A percentile compares a stretch with the other conserved stretches of the same genome.
Conservation (phyloP, 2,888 invertebrate species). For the Cantharis rufa region DNA sequence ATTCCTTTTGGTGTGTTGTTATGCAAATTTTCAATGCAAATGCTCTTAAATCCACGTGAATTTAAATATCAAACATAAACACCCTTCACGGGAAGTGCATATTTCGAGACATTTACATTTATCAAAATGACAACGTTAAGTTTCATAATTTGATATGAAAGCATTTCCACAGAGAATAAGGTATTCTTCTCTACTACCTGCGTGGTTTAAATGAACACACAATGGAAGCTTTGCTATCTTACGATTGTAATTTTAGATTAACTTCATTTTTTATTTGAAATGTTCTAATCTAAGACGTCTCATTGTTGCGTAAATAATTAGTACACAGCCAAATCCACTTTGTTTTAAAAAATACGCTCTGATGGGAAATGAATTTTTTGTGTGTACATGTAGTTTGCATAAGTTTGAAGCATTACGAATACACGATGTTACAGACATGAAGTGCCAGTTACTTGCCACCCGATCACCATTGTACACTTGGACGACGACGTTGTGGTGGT, state of each 20-base stretch:
- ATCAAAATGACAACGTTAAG: background rate
- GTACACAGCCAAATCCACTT: background rate
- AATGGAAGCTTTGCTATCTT: background rate
- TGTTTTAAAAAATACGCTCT: background rate
- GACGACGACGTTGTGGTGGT: slow-evolving; percentile 99
- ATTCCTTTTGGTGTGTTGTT: background rate
- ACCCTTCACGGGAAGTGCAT: background rate
- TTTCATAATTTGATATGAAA: background rate
- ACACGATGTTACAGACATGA: slow-evolving; percentile 86
- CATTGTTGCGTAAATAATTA: background rate
- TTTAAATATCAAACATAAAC: background rate
- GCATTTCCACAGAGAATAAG: background rate
- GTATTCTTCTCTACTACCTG: background rate
- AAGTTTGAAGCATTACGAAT: slow-evolving; percentile 20
- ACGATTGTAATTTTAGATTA: background rate
- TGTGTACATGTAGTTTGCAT: background rate
- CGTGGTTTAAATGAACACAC: background rate
- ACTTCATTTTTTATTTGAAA: background rate
- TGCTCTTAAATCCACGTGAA: background rate
- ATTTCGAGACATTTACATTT: background rate
- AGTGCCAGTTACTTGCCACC: slow-evolving; percentile 96
- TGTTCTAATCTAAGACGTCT: background rate
- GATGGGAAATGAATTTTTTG: background rate
- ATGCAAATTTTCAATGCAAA: background rate
- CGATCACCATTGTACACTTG: slow-evolving; percentile 96